Evolutionary conservation across 2,113 vertebrate genomes (phyloP).

Genomic region (Rhineura floridana): DNA sequence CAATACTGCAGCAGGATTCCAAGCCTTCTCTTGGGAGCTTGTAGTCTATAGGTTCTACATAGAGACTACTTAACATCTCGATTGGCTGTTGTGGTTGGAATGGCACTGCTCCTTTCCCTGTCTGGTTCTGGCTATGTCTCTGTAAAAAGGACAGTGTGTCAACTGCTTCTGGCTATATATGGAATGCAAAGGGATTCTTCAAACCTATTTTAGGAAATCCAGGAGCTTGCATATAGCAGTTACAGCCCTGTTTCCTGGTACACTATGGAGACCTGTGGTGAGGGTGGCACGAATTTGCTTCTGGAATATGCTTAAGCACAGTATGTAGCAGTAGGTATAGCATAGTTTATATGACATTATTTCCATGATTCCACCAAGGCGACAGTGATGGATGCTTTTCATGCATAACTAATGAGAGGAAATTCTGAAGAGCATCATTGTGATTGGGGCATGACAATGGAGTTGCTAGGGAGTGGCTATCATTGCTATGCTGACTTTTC

Average conservation of each 20-base stretch:
- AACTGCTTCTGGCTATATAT: neutral
- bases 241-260: neutral
- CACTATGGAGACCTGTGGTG: neutral
- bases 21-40: neutral
- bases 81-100: neutral
- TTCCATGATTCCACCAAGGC: neutral
- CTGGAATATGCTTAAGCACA: neutral
- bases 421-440: neutral
- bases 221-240: neutral
- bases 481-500: neutral
- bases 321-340: neutral
- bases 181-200: neutral
- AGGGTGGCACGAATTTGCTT: neutral
- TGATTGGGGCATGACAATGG: neutral
- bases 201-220: neutral
- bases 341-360: neutral
- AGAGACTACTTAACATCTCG: neutral
- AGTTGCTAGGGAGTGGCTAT: neutral
- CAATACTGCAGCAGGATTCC: neutral
- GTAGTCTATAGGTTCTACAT: neutral
- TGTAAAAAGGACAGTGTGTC: neutral
- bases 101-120: neutral
- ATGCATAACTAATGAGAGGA: neutral
- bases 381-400: neutral
- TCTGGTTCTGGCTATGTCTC: neutral